Base-by-base conservation (phyloP, 2,888 invertebrate genomes). In the Drosophila testacea region DNA sequence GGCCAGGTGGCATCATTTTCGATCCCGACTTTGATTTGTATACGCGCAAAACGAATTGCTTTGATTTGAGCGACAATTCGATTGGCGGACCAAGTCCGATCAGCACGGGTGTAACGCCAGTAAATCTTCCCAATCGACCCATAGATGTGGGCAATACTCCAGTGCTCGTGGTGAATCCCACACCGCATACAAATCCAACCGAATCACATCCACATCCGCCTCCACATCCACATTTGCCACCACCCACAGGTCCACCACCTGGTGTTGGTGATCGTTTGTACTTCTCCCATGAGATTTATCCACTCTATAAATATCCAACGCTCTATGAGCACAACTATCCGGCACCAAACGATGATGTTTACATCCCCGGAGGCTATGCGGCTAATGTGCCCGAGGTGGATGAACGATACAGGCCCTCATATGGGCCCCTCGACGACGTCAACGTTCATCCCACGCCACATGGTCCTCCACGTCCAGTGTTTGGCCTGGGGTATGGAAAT, bases 1-100 rank as follows among this genome's bases (percentile, higher is more conserved):
- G 93, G 65, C 93, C 94, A 9, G 92, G 93, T 48, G 94, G 94
- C 47, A 93, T 95, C 10, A 90, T 93, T 60, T 90, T 91, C 68
- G 94, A 95, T 90, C 93, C 94, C n/a, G 95, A 95, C 87, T 95
- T 94, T 89, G 95, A 95, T 91, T 92, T 95, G 55, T 95, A 94
- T 83, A 92, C 94, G 44, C 90, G 92, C 63, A 94, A 94, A 85
- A 94, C 93, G 39, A 94, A 94, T 72, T 94, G 94, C 69, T 91
- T 93, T 66, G 90, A 92, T 80, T 79, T 92, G 62, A 89, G 83
- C 67, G 92, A 92, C 67, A 91, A 91, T 67, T 89, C 91, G 57
- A 88, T 91, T 51, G 85, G 83, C 1, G 71, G 77, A 4, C 73
- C 86, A 22, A 81, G 78, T 67, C 73, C 85, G 41, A 87, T 79